Conservation (phyloP, 53 echinoderm and acorn worm genomes). For the Antedon mediterranea region DNA sequence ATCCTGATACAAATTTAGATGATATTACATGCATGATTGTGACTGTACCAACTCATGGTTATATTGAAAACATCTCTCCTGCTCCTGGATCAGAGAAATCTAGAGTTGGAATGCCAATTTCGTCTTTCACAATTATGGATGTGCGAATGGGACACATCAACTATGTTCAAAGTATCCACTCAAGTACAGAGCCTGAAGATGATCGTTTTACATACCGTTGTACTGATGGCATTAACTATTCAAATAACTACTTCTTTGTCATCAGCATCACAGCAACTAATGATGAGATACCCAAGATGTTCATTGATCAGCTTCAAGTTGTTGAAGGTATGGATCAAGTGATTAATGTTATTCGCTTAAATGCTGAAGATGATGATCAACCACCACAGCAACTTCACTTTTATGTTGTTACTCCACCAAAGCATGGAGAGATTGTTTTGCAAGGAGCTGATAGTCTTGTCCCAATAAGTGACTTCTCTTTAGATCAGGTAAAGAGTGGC, state of each 20-base stretch:
- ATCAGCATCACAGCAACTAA: slow-evolving; percentile 64
- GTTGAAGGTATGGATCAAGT: slow-evolving; percentile 49
- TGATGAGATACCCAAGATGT: slow-evolving; percentile 76
- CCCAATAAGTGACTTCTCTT: slow-evolving; percentile 76
- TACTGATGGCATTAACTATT: slow-evolving; percentile 76
- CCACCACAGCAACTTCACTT: slow-evolving; percentile 76
- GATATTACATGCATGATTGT: slow-evolving; percentile 75
- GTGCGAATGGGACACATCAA: slow-evolving; percentile 90
- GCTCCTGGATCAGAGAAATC: slow-evolving; percentile 98
- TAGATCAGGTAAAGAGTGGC: slow-evolving; percentile 57
- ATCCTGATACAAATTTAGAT: slow-evolving; percentile 80
- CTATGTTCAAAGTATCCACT: slow-evolving; percentile 89
- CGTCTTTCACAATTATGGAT: slow-evolving; percentile 81
- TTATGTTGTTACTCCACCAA: slow-evolving; percentile 52
- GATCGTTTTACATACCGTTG: slow-evolving; percentile 74
- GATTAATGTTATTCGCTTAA: slow-evolving; percentile 48
- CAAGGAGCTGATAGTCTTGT: slow-evolving; percentile 21
- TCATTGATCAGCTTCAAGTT: slow-evolving; percentile 38
- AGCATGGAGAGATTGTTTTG: slow-evolving; percentile 55
- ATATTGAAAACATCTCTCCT: slow-evolving; percentile 90
- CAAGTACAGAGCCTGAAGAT: slow-evolving; percentile 52
- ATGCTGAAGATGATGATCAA: slow-evolving; percentile 62
- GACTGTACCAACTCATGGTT: slow-evolving; percentile 43
- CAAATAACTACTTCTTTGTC: slow-evolving; percentile 54
- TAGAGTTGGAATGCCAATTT: slow-evolving; percentile 77